Evolutionary conservation across 1,140 invertebrate species (phyloP).

Genomic region (Wasmannia auropunctata): DNA sequence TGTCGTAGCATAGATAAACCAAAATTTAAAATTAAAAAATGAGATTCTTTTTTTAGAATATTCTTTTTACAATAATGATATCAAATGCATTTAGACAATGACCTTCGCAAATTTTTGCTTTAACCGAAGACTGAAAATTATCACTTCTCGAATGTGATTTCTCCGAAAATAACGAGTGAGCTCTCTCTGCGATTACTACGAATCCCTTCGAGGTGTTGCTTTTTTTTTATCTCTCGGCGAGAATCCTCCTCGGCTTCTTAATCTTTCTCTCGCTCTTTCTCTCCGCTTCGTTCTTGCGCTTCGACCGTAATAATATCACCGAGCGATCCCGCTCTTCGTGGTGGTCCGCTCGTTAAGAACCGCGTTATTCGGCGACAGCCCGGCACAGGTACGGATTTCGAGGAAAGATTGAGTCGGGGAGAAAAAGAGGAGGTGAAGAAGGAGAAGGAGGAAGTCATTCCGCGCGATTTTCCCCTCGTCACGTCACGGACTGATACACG

Average conservation of each 20-base stretch:
- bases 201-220: background rate
- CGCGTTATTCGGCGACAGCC: conserved; percentile 26
- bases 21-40: background rate
- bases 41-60: background rate
- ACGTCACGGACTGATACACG: conserved; percentile 41
- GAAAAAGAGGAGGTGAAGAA: background rate
- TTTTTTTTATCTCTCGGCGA: background rate
- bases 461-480: conserved; percentile 38
- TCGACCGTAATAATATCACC: conserved; percentile 35
- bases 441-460: conserved; percentile 27
- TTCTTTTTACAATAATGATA: background rate
- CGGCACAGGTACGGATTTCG: background rate
- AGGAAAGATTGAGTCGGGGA: background rate
- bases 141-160: background rate
- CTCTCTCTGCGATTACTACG: background rate
- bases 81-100: background rate
- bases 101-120: background rate
- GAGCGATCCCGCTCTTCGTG: conserved; percentile 35
- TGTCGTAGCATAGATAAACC: too few relatives aligned
- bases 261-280: background rate
- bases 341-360: conserved; percentile 53
- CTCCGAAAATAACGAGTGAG: background rate
- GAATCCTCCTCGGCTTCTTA: background rate
- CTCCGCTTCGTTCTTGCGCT: background rate
- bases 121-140: background rate